Evolutionary conservation across 2,113 vertebrate genomes (phyloP).

Genomic region (Brienomyrus longianalis): DNA sequence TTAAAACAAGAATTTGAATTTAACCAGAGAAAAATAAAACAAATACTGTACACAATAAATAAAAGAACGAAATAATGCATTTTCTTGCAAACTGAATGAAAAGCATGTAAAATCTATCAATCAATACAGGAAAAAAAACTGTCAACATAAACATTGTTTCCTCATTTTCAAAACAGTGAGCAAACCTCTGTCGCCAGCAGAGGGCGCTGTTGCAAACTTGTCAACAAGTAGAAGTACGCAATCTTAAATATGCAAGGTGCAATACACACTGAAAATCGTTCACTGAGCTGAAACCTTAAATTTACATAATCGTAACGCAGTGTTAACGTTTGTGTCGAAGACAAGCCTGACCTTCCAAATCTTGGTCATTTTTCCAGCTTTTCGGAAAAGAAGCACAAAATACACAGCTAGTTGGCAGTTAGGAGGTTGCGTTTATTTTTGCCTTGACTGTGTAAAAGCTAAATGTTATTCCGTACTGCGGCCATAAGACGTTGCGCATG

Average conservation of each 20-base stretch:
- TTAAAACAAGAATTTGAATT: neutral
- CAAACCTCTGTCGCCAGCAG: neutral
- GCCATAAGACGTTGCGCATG: neutral
- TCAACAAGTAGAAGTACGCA: neutral
- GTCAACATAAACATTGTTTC: neutral
- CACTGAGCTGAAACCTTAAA: neutral
- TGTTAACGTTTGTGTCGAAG: neutral
- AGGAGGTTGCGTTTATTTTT: neutral
- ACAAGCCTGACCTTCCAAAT: neutral
- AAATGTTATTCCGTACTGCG: neutral
- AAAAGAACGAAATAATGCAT: neutral
- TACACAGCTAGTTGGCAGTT: neutral
- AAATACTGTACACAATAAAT: neutral
- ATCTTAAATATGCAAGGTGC: neutral
- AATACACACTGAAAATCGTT: conserved; percentile 2
- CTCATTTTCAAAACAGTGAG: neutral
- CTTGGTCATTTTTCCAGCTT: neutral
- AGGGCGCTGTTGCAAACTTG: neutral
- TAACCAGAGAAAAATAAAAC: neutral
- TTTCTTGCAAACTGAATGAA: neutral
- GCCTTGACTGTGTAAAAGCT: neutral
- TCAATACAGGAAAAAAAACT: neutral
- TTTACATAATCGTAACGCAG: neutral
- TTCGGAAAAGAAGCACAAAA: neutral
- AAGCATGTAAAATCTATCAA: neutral